Conservation (phyloP, 2,797 vertebrate genomes). For the Phoebastria nigripes region DNA sequence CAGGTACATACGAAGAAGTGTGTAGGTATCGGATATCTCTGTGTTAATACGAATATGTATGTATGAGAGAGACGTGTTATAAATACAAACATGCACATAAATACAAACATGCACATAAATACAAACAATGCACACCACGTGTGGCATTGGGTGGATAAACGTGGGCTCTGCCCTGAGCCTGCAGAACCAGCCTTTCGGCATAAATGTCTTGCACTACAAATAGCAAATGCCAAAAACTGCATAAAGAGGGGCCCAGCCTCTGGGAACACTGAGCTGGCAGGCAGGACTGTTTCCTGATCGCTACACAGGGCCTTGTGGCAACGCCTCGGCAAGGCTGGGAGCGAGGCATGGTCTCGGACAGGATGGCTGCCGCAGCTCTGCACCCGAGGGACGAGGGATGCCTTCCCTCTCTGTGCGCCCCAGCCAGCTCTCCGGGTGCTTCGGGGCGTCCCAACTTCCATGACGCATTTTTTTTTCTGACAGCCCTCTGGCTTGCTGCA, state of each 20-base stretch:
- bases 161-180: not conserved
- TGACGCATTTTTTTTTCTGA: not conserved
- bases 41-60: not conserved
- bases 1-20: accelerated
- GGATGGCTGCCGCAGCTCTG: not conserved
- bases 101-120: not conserved
- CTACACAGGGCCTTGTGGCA: accelerated
- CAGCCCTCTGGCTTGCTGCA: not conserved
- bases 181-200: not conserved
- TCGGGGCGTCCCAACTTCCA: not conserved
- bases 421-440: too few relatives aligned
- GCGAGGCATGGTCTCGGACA: accelerated
- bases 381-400: accelerated
- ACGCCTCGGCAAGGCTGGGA: too few relatives aligned
- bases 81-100: not conserved
- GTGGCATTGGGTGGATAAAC: too few relatives aligned
- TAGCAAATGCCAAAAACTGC: not conserved
- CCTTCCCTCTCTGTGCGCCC: accelerated
- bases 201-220: not conserved
- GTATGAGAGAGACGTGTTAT: accelerated
- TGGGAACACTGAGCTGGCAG: not conserved
- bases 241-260: not conserved
- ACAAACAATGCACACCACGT: too few relatives aligned
- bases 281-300: accelerated
- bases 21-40: not conserved